A percentile compares a stretch with the other conserved stretches of the same genome.
These are phyloP conservation scores for Drosophila nigrodunni DNA, from an alignment of 1,140 invertebrate species.

Conservation along the genomic window DNA sequence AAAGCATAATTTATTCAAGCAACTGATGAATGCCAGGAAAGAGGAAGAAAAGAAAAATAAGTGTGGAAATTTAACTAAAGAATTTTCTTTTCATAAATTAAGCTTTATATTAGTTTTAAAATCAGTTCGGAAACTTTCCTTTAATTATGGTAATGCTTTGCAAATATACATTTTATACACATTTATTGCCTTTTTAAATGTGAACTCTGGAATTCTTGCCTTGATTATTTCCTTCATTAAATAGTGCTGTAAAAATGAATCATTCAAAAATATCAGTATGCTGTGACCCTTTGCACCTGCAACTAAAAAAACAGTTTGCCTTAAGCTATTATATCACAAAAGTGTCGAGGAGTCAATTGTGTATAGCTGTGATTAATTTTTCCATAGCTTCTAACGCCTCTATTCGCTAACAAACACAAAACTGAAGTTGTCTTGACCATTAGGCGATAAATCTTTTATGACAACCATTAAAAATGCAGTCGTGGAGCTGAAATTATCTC, in stretches of 20 bases:
- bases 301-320: conserved; percentile 4
- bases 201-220: too few relatives aligned
- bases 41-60: neutral
- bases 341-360: conserved; percentile 19
- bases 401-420: neutral
- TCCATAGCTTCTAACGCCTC: conserved; percentile 4
- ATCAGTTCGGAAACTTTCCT: too few relatives aligned
- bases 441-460: conserved; percentile 67
- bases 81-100: neutral
- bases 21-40: too few relatives aligned
- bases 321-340: conserved; percentile 39
- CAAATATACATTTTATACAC: too few relatives aligned
- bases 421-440: conserved; percentile 25
- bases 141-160: too few relatives aligned
- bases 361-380: conserved; percentile 47
- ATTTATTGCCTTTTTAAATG: too few relatives aligned
- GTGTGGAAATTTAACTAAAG: neutral
- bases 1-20: too few relatives aligned
- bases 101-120: too few relatives aligned
- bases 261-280: too few relatives aligned
- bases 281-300: conserved; percentile 18
- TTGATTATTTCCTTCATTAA: too few relatives aligned
- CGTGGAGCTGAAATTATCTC: conserved; percentile 38
- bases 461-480: conserved; percentile 60
- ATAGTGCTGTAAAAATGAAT: too few relatives aligned